A percentile compares a stretch with the other conserved stretches of the same genome.
Evolutionary conservation across 2,888 invertebrate genomes (phyloP).

Genomic region (Buathra laborator): DNA sequence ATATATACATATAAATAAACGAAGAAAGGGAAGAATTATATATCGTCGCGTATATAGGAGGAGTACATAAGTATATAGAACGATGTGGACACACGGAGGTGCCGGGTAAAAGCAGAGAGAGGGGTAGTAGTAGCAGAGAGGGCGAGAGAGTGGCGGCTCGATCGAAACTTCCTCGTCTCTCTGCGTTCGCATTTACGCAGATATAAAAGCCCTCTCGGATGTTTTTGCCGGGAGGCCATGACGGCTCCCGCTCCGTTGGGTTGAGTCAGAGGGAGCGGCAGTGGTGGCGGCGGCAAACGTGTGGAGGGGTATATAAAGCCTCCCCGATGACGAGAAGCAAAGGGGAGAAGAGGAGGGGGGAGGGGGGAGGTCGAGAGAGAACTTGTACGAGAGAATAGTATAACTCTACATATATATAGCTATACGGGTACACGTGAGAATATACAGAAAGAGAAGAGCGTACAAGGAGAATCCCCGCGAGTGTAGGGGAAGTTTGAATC

Average conservation of each 20-base stretch:
- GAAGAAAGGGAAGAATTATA: constrained; percentile 19
- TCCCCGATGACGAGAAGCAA: constrained; percentile 25
- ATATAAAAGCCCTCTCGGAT: constrained; percentile 80
- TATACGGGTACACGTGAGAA: constrained; percentile 13
- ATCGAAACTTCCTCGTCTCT: constrained; percentile 76
- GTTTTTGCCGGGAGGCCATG: constrained; percentile 78
- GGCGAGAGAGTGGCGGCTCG: constrained; percentile 73
- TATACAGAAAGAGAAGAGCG: constrained; percentile 41
- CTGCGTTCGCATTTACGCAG: constrained; percentile 77
- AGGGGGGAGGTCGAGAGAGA: neutral
- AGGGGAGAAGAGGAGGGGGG: constrained; percentile 20
- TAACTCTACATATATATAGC: constrained; percentile 31
- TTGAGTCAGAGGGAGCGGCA: constrained; percentile 71
- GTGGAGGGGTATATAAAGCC: constrained; percentile 27
- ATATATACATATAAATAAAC: constrained; percentile 12
- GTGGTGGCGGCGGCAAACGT: constrained; percentile 52
- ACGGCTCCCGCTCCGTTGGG: constrained; percentile 72
- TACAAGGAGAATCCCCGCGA: constrained; percentile 44
- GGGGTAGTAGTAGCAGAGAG: constrained; percentile 32
- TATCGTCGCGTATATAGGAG: neutral
- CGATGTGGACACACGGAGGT: constrained; percentile 22
- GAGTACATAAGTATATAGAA: constrained; percentile 43
- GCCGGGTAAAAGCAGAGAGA: constrained; percentile 8
- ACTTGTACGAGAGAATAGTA: constrained; percentile 38
- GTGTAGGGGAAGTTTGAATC: constrained; percentile 36